These are phyloP conservation scores for Ridgeia piscesae DNA, from an alignment of 1,140 invertebrate species.

Conservation along the genomic window DNA sequence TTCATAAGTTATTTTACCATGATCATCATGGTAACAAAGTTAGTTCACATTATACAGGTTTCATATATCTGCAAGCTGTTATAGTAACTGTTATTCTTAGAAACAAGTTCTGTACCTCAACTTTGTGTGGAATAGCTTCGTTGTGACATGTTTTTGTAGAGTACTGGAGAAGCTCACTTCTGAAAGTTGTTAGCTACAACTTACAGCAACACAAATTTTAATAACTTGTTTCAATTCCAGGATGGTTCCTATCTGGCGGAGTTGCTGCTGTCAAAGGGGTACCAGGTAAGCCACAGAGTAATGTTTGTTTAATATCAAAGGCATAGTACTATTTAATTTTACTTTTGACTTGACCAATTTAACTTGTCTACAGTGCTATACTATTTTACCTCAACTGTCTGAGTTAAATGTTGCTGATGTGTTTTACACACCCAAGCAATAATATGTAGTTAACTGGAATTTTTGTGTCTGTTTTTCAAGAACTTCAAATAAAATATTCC, in stretches of 20 bases:
- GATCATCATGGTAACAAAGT: background rate
- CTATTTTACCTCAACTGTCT: no score
- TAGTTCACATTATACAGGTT: background rate
- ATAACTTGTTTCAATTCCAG: conserved; percentile 62
- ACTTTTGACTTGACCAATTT: no score
- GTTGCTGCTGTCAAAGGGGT: conserved; percentile 90
- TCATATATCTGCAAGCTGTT: background rate
- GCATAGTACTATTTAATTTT: no score
- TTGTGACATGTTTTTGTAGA: background rate
- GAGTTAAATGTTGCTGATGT: no score
- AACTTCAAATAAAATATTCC: no score
- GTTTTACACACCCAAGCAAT: no score
- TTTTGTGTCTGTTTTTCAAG: no score
- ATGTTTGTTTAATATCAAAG: no score
- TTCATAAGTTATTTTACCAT: background rate
- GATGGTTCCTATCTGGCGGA: conserved; percentile 99
- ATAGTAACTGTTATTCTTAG: background rate
- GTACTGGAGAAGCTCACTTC: background rate
- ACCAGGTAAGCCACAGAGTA: conserved; percentile 63
- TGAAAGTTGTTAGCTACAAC: background rate
- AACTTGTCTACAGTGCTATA: no score
- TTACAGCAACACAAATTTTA: background rate
- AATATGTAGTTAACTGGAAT: no score
- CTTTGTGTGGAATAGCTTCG: background rate
- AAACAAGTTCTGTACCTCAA: background rate